These are phyloP conservation scores for Choristoneura fumiferana DNA, from an alignment of 1,140 invertebrate genomes.

Conservation along the genomic window DNA sequence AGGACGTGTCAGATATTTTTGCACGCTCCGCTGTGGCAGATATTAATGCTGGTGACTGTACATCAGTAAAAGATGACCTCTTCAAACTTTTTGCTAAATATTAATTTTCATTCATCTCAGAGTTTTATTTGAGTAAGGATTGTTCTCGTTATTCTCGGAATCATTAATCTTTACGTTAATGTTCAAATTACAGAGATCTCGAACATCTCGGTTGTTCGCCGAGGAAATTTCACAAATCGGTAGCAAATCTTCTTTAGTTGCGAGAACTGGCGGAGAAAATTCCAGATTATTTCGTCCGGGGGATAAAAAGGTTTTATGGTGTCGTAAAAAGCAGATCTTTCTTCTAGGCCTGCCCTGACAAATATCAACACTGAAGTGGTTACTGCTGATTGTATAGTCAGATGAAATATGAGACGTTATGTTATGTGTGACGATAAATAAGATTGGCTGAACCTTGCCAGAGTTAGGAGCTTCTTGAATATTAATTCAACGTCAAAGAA, in stretches of 20 bases:
- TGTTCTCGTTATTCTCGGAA: not conserved
- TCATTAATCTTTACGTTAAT: not conserved
- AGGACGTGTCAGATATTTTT: no score
- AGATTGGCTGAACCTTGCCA: not conserved
- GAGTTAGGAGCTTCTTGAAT: no score
- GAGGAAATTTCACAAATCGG: not conserved
- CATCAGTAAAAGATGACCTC: not conserved
- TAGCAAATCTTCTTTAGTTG: conserved; percentile 2
- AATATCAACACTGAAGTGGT: conserved; percentile 14
- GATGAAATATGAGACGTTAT: not conserved
- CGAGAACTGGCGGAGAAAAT: conserved; percentile 1
- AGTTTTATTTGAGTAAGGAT: not conserved
- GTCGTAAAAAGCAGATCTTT: conserved; percentile 16
- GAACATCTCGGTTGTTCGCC: not conserved
- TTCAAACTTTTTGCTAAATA: not conserved
- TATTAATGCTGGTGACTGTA: no score
- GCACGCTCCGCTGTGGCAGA: no score
- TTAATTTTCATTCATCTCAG: not conserved
- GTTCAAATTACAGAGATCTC: not conserved
- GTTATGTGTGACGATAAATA: not conserved
- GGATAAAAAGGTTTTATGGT: conserved; percentile 18
- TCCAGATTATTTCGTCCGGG: conserved; percentile 9
- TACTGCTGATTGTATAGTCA: conserved; percentile 15
- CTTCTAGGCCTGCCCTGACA: conserved; percentile 15
- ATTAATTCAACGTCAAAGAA: no score